Percentiles rank a stretch among this genome's conserved stretches.
Evolutionary conservation across 1,140 invertebrate species (phyloP).

Genomic region (Anoplophora glabripennis): DNA sequence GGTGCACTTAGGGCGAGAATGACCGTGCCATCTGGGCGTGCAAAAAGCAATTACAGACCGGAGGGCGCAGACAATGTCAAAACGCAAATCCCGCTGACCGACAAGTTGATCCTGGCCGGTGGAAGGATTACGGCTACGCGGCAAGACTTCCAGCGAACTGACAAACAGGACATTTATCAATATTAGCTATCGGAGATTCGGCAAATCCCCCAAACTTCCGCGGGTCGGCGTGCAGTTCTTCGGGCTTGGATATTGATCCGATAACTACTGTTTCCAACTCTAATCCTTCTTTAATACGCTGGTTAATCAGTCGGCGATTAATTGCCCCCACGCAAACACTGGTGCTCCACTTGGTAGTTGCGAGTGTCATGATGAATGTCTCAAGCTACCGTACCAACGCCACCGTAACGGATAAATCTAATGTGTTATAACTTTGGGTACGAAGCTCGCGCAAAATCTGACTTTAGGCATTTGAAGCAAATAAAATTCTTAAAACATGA

Average conservation of each 20-base stretch:
- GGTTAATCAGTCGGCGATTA: too few species aligned
- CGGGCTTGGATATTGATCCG: conserved; percentile 15
- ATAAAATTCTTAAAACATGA: too few species aligned
- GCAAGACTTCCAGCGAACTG: conserved; percentile 24
- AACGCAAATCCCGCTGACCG: conserved; percentile 34
- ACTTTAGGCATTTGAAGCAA: too few species aligned
- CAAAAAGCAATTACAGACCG: conserved; percentile 36
- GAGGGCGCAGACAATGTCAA: conserved; percentile 27
- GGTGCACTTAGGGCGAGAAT: too few species aligned
- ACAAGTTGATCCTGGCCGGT: conserved; percentile 30
- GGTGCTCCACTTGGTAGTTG: too few species aligned
- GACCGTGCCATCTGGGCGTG: not conserved
- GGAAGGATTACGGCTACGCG: conserved; percentile 26
- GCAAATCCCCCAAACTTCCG: conserved; percentile 7
- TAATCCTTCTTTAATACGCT: too few species aligned
- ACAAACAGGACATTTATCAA: conserved; percentile 35
- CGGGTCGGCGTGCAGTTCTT: conserved; percentile 13
- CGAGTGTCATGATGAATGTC: too few species aligned
- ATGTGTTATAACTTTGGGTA: too few species aligned
- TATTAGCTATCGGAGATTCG: conserved; percentile 35
- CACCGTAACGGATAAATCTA: too few species aligned
- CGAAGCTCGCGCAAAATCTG: too few species aligned
- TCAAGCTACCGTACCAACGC: too few species aligned
- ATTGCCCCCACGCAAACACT: too few species aligned
- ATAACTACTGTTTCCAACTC: conserved; percentile 9